Conservation (phyloP, 2,888 invertebrate genomes). For the Papilio demoleus region DNA sequence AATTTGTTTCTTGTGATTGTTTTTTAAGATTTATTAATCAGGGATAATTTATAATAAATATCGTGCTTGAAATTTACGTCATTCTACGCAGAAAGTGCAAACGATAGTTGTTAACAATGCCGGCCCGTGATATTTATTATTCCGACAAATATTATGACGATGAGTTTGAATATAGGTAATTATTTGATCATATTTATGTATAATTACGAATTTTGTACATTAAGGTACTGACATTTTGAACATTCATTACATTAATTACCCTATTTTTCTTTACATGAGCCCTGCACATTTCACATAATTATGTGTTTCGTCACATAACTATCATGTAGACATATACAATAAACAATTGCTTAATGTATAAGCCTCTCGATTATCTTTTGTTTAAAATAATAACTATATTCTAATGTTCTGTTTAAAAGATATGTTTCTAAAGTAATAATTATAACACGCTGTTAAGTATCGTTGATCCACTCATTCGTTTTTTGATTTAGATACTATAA, state of each 20-base stretch:
- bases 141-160: constrained; percentile 97
- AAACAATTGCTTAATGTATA: not conserved
- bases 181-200: not conserved
- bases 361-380: not conserved
- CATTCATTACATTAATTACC: not conserved
- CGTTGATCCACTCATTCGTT: not conserved
- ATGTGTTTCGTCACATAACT: not conserved
- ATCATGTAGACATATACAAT: not conserved
- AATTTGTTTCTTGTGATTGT: constrained; percentile 43
- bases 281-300: not conserved
- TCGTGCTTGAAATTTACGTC: constrained; percentile 1
- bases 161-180: constrained; percentile 94
- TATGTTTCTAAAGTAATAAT: too few species aligned
- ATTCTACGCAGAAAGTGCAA: not conserved
- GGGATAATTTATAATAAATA: not conserved
- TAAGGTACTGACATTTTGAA: not conserved
- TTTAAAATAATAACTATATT: too few species aligned
- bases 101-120: constrained; percentile 65
- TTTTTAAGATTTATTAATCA: constrained; percentile 41
- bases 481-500: not conserved
- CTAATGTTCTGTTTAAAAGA: too few species aligned
- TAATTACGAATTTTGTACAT: not conserved
- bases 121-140: constrained; percentile 92
- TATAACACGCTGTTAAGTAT: not conserved
- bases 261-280: not conserved